phyloP scores from a whole-genome alignment of 2,888 invertebrate species.

The Torymus texanus region DNA sequence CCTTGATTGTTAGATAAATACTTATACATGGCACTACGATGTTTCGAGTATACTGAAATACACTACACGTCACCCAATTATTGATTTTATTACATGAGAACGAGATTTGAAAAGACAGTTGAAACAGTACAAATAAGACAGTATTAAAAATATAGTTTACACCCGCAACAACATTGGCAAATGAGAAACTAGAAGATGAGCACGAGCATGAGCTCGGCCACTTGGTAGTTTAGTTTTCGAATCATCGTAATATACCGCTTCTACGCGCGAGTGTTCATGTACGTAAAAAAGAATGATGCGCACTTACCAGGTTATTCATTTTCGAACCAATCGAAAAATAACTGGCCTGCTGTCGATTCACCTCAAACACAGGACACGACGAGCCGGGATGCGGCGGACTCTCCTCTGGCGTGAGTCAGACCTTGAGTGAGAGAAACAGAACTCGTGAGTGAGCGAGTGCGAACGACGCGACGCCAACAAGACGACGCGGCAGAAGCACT shows the following conservation, averaged over 20 bases:
- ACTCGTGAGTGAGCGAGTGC: not conserved
- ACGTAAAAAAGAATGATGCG: not conserved
- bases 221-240: no score
- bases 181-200: no score
- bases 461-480: conserved; percentile 46
- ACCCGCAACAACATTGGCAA: no score
- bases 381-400: conserved; percentile 10
- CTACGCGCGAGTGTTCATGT: no score
- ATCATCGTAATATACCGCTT: no score
- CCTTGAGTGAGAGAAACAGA: conserved; percentile 42
- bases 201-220: no score
- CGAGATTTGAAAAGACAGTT: not conserved
- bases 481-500: not conserved
- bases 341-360: not conserved
- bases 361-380: not conserved
- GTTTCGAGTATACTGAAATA: no score
- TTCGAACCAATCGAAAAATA: conserved; percentile 22
- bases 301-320: conserved; percentile 57
- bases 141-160: not conserved
- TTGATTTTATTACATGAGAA: conserved; percentile 23
- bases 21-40: no score
- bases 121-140: not conserved
- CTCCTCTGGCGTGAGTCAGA: conserved; percentile 34
- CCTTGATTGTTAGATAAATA: no score
- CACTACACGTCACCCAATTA: conserved; percentile 1